A percentile compares a stretch with the other conserved stretches of the same genome.
phyloP scores from a whole-genome alignment of 1,140 invertebrate species.

The Oncopodura yosiiana region DNA sequence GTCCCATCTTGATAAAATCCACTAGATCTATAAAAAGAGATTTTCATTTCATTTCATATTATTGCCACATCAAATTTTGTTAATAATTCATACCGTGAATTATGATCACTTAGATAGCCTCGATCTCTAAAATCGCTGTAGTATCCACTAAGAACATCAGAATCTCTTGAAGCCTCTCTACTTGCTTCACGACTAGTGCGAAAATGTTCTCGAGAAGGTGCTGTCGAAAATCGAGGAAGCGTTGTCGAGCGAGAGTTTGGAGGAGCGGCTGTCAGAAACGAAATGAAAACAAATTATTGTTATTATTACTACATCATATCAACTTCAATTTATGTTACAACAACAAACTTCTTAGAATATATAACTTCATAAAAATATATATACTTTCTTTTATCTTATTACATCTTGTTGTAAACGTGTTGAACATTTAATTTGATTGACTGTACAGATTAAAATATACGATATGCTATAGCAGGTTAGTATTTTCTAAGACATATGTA shows the following conservation, averaged over 20 bases:
- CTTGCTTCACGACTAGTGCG: conserved; percentile 30
- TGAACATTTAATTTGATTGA: too few relatives aligned
- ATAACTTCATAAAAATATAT: too few relatives aligned
- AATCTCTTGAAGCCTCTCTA: conserved; percentile 32
- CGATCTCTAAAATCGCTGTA: conserved; percentile 76
- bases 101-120: conserved; percentile 76
- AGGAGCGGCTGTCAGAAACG: conserved; percentile 28
- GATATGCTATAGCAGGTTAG: too few relatives aligned
- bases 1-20: conserved; percentile 75
- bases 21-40: conserved; percentile 46
- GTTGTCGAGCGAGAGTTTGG: conserved; percentile 35
- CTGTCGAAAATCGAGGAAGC: conserved; percentile 30
- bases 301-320: too few relatives aligned
- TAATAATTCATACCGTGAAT: conserved; percentile 51
- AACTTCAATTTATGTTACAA: too few relatives aligned
- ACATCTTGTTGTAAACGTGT: too few relatives aligned
- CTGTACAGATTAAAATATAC: too few relatives aligned
- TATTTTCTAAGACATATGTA: too few relatives aligned
- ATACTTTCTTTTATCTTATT: too few relatives aligned
- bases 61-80: background rate
- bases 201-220: conserved; percentile 26
- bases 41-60: background rate
- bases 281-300: background rate
- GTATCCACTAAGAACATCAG: conserved; percentile 49
- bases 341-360: too few relatives aligned